These are phyloP conservation scores for Burhinus oedicnemus DNA, from an alignment of 2,113 vertebrate genomes.

Conservation along the genomic window DNA sequence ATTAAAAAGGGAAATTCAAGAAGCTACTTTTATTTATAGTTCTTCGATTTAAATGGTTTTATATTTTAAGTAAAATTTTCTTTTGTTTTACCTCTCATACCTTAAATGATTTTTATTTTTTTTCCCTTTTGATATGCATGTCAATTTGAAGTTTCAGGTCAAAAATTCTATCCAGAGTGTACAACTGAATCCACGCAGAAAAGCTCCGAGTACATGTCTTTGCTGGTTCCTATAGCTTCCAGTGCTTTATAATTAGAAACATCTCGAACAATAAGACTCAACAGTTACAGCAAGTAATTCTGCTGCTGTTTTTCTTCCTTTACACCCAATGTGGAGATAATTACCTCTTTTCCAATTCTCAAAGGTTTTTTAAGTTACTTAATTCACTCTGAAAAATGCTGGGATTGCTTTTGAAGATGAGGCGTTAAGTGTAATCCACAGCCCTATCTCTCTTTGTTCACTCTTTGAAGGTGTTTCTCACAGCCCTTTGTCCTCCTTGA, in stretches of 20 bases:
- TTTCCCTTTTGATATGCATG: background rate
- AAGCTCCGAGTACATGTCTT: background rate
- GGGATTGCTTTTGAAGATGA: background rate
- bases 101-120: background rate
- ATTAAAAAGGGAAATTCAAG: background rate
- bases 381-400: background rate
- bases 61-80: background rate
- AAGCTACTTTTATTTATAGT: background rate
- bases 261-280: background rate
- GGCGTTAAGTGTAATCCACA: background rate
- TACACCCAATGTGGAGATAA: background rate
- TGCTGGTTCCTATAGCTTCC: background rate
- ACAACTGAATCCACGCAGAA: background rate
- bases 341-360: background rate
- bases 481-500: background rate
- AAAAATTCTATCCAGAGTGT: background rate
- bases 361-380: background rate
- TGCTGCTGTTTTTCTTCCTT: background rate
- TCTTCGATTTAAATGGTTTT: background rate
- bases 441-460: background rate
- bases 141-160: background rate
- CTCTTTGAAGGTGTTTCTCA: background rate
- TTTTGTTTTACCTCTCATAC: background rate
- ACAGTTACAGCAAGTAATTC: background rate
- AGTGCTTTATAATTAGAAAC: conserved; percentile 16